Base-by-base conservation (phyloP, 2,888 invertebrate species). In the Campopleginae sp. region DNA sequence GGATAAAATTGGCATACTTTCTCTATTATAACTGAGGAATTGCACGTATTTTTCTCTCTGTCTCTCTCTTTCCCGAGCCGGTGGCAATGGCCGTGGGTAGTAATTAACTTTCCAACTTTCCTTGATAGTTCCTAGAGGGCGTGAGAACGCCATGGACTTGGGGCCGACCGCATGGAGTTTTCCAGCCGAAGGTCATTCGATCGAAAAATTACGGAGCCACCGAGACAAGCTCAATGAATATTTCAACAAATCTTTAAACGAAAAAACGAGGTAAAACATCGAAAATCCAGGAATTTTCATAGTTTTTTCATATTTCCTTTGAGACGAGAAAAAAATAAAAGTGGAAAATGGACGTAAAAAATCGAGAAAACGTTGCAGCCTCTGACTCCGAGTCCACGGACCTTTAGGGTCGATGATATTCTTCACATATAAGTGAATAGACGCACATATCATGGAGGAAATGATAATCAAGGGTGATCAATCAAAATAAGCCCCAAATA, bases 401-500 rank as follows among this genome's bases (percentile, higher is more conserved):
- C 19, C 19, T 14, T 5, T 44, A 17, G 54, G 51, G n/a, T 58
- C 42, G 42, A 27, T 46, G 14, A 27, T 61, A 61, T 27, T 44
- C n/a, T 61, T 44, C 42, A 61, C 48, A 70, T 70, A 33, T 70
- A 33, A 23, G 33, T 33, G 27, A 58, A 27, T 58, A 58, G 27
- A 14, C 58, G 12, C 27, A 27, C 38, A 17, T 42, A 65, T 19
- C 58, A 33, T 23, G 23, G 38, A 71, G 80, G 75, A 82, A 85
- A 83, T 77, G 27, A 83, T 77, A 70, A 78, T 80, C 77, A 84
- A 79, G 84, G 75, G 87, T 88, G 87, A 91, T 91, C 89, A 88
- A 91, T 92, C 91, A 91, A 91, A 91, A 91, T 90, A 89, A 90
- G 86, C 88, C 90, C 88, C 84, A 79, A 72, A 63, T 72, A 51